Evolutionary conservation across 2,888 invertebrate genomes (phyloP).

Genomic region (Mesorhabditis sp.): DNA sequence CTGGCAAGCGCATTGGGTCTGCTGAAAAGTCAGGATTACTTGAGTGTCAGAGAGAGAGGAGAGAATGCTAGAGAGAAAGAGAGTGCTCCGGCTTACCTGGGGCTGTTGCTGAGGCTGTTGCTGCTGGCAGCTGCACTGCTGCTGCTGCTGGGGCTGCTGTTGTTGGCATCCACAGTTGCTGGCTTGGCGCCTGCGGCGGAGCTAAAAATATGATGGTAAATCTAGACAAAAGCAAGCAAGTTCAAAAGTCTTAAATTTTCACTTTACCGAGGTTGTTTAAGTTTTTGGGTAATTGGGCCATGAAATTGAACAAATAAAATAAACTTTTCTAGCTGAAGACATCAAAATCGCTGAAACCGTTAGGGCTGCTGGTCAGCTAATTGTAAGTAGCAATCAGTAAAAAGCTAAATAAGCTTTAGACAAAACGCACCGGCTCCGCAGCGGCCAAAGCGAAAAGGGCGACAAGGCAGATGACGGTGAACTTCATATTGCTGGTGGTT

Average conservation of each 20-base stretch:
- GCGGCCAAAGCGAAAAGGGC: background rate
- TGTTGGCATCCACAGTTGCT: constrained; percentile 19
- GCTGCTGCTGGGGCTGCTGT: constrained; percentile 16
- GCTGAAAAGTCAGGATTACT: background rate
- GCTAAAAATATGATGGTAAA: background rate
- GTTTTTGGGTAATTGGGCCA: too few species aligned
- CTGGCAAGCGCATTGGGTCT: background rate
- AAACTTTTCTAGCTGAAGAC: too few species aligned
- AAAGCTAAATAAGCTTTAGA: background rate
- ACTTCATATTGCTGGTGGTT: too few species aligned
- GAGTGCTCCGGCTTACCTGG: background rate
- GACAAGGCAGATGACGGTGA: constrained; percentile 1
- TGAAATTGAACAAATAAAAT: too few species aligned
- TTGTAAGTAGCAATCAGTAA: background rate
- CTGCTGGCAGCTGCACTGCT: constrained; percentile 22
- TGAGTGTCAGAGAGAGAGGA: too few species aligned
- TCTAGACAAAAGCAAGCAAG: too few species aligned
- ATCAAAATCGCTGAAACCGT: background rate
- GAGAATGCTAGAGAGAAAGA: too few species aligned
- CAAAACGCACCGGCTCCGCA: background rate
- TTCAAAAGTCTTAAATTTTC: too few species aligned
- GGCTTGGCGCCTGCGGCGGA: background rate
- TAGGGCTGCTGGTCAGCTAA: background rate
- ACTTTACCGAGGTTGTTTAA: too few species aligned
- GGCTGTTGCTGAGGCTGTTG: constrained; percentile 6